Evolutionary conservation across 2,113 vertebrate species (phyloP).

Genomic region (Macrotus californicus): DNA sequence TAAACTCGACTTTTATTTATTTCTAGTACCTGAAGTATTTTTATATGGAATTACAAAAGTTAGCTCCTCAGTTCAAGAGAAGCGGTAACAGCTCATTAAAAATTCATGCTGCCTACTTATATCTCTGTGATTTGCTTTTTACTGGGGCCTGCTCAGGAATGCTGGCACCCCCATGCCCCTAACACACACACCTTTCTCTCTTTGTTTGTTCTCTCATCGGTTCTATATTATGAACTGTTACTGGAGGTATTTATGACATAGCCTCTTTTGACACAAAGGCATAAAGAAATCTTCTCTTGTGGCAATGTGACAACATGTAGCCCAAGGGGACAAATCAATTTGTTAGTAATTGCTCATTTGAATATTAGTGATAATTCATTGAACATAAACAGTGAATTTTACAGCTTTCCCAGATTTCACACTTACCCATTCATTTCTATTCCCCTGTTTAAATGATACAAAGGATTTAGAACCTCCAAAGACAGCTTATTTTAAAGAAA

Average conservation of each 20-base stretch:
- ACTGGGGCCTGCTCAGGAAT: neutral
- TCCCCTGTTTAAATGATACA: neutral
- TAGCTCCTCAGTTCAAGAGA: neutral
- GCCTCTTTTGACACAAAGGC: neutral
- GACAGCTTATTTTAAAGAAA: neutral
- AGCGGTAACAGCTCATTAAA: neutral
- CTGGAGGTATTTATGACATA: neutral
- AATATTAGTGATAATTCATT: slow-evolving; percentile 52
- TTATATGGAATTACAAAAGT: neutral
- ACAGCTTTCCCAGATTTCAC: neutral
- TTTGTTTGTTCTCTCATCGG: neutral
- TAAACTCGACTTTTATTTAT: neutral
- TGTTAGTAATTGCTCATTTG: slow-evolving; percentile 57
- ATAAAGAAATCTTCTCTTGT: slow-evolving; percentile 1
- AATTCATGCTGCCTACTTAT: neutral
- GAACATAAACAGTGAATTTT: neutral
- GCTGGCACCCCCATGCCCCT: neutral
- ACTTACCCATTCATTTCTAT: neutral
- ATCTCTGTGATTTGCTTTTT: neutral
- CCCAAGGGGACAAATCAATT: slow-evolving; percentile 27
- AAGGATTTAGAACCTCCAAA: neutral
- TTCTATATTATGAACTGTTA: slow-evolving; percentile 17
- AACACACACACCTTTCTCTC: neutral
- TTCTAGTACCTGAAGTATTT: neutral
- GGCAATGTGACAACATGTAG: slow-evolving; percentile 32